Evolutionary conservation across 2,113 vertebrate species (phyloP), one percentile per base, ranked within the genome.

Genomic region (Egretta garzetta): DNA sequence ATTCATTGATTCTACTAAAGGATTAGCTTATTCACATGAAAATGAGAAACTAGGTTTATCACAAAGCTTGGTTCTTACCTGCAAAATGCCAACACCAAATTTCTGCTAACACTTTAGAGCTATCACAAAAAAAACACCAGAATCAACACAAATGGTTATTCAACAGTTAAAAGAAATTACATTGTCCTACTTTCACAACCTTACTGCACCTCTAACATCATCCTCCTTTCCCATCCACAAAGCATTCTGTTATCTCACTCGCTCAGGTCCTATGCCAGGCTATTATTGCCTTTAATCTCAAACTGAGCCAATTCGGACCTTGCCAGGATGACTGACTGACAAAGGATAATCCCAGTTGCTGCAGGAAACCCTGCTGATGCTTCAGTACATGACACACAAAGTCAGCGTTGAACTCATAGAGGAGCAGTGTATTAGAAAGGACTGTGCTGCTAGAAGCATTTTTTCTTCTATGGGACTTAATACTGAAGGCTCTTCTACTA

Each of bases 251-350:
- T 95, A 97, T 84, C 75, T 74, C 52, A 33, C 68, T 39, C 59
- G 14, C 47, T 68, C 87, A 73, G 70, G 71, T 86, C 67, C 58
- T 45, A 27, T 13, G 19, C 18, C 28, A 93, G 66, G 81, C 75
- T 90, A 90, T 77, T 80, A 92, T 4, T 53, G 68, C 50, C 50
- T 88, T 93, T 59, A 96, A 86, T 92, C 76, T 94, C 83, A 72
- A 81, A 72, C 56, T 1, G 1, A 75, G 30, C 52, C 85, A 53
- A 72, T 37, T 68, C 0, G 0, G 52, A 91, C 88, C 47, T 89
- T 89, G 52, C 56, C 73, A 81, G 56, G 45, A 49, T 43, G 49
- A 95, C 30, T 43, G 49, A 95, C 30, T 87, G 76, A 92, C 80
- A 75, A 72, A 60, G 35, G 71, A 86, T 86, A 94, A 94, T 77